Evolutionary conservation across 2,888 invertebrate species (phyloP), one percentile per base, ranked within the genome.

Genomic region (Agrilus cyanescens): DNA sequence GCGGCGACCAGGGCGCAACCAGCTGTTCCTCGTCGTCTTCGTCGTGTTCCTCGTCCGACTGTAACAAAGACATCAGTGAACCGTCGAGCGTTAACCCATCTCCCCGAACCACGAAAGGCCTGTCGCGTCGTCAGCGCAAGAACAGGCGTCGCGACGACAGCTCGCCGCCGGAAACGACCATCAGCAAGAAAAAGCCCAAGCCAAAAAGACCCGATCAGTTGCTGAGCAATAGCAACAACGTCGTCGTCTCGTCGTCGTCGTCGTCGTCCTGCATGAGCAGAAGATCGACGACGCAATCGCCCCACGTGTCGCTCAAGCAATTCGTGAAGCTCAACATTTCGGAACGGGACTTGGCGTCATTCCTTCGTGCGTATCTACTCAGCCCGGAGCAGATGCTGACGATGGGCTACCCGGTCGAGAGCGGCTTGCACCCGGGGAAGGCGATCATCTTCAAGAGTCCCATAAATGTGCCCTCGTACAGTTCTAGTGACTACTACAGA

Each of bases 351-450:
- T 59, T 85, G 53, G 72, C 68, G 35, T 64, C 68, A 38, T 70
- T 75, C 34, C 65, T 87, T 37, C 71, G 71, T 2, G 71, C 73
- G 43, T 81, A 83, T 62, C 58, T 79, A 14, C 69, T 86, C 38
- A 72, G 73, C 16, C 69, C 70, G 6, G 73, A 77, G 50, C 72
- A 79, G 46, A 68, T 85, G 63, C 69, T 76, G 51, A 71, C 73
- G 10, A 70, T 80, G 49, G 86, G 87, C 2, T 87, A 80, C 57
- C 87, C 88, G 0, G 68, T 83, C 6, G 78, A 80, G 54, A 74
- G 77, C 48, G 71, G 71, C 38, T 62, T 71, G 8, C 70, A 73
- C 50, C 76, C 77, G 2, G 76, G 74, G 32, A 71, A 73, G 53
- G 80, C 78, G 5, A 72, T 80, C 51, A 74, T 82, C 41, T 77